Base-by-base conservation (phyloP, 2,113 vertebrate species). In the Lates calcarifer region DNA sequence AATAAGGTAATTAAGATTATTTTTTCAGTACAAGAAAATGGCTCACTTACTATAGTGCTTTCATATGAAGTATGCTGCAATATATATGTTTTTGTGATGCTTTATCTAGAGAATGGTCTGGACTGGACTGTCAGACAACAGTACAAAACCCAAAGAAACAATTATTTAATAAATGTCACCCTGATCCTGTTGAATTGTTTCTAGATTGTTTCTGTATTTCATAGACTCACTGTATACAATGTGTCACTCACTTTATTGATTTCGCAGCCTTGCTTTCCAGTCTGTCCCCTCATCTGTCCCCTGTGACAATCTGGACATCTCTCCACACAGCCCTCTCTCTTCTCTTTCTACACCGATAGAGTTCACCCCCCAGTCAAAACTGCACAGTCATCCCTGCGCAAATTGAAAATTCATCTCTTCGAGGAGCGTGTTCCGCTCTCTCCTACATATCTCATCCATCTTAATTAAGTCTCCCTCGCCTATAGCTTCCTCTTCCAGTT, bases 341-440 rank as follows among this genome's bases (percentile, higher is more conserved):
- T 37, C 39, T 84, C 43, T 35, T 33, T 56, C 37, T 20, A 53
- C 66, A 81, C 26, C n/a, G n/a, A 67, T 56, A 57, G 67, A 55
- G 12, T 56, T 69, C 53, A 63, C n/a, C 72, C 9, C 9, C 26
- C 24, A 31, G 43, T 68, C 28, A 71, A 65, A 90, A 77, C 55
- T 69, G 51, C 58, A 77, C 55, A 71, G 31, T 83, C 77, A 83
- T 70, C 66, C 51, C 3, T 11, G 41, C 15, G 0, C 41, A 77
- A 88, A 85, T 81, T 67, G 66, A 88, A 83, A 85, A 89, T 63
- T 74, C 67, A 72, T 75, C 79, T 77, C 41, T 63, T 69, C 12
- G 10, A 62, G 39, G 67, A 74, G 63, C 51, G 24, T 61, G 31
- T 75, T 11, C 22, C 3, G 12, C 61, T 82, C 60, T 39, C 31